Evolutionary conservation across 2,888 invertebrate species (phyloP).

Genomic region (Apotomis capreana): DNA sequence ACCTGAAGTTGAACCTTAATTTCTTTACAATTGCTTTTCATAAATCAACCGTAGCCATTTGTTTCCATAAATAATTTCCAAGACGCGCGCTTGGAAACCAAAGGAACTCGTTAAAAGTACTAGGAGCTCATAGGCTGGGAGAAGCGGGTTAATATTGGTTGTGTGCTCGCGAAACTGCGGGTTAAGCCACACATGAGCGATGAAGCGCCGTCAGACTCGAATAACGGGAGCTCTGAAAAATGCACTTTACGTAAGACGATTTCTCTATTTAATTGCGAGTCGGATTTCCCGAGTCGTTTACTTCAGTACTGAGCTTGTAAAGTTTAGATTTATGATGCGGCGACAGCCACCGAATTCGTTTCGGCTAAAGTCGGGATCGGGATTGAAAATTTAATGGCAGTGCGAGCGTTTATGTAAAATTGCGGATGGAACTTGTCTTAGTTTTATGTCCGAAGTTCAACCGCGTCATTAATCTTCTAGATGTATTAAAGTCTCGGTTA

Average conservation of each 20-base stretch:
- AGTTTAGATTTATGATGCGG: constrained; percentile 43
- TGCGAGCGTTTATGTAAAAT: constrained; percentile 41
- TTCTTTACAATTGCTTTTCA: constrained; percentile 37
- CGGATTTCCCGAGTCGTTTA: constrained; percentile 40
- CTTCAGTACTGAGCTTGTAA: constrained; percentile 40
- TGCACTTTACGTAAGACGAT: constrained; percentile 47
- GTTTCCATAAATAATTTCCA: constrained; percentile 35
- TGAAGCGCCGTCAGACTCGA: constrained; percentile 47
- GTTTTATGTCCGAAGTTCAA: constrained; percentile 40
- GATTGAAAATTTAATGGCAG: constrained; percentile 42
- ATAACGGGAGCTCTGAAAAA: constrained; percentile 50
- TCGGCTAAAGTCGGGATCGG: constrained; percentile 20
- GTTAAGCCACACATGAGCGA: constrained; percentile 50
- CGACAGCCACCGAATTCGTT: constrained; percentile 39
- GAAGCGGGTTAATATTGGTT: constrained; percentile 33
- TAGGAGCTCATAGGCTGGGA: constrained; percentile 27
- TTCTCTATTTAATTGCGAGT: constrained; percentile 41
- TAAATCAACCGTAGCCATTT: constrained; percentile 33
- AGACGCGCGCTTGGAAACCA: constrained; percentile 31
- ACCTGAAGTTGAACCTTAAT: constrained; percentile 29
- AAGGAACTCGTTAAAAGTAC: constrained; percentile 42
- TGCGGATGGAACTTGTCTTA: constrained; percentile 41
- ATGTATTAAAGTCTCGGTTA: constrained; percentile 26
- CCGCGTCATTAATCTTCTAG: constrained; percentile 39
- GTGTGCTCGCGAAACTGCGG: constrained; percentile 31